Percentiles rank a stretch among this genome's conserved stretches.
Conservation (phyloP, 2,113 vertebrate species). For the Perca flavescens region DNA sequence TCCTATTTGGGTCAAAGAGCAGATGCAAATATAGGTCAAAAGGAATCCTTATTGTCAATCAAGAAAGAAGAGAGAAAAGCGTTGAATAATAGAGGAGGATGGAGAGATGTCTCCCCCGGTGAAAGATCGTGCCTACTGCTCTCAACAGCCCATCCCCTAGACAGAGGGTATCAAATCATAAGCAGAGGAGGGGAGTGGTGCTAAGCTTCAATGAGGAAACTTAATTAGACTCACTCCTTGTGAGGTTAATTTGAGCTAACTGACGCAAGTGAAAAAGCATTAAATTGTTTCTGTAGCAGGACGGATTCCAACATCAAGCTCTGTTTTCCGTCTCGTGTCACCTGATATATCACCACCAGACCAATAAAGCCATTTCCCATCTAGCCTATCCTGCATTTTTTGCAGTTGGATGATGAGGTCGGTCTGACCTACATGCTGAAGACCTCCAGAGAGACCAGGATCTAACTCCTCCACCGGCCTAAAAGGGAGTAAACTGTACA, state of each 20-base stretch:
- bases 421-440: slow-evolving; percentile 81
- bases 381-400: slow-evolving; percentile 35
- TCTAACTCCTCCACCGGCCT: slow-evolving; percentile 39
- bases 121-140: slow-evolving; percentile 54
- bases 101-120: slow-evolving; percentile 34
- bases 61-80: slow-evolving; percentile 55
- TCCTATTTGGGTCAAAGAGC: slow-evolving; percentile 82
- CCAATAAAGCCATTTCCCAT: slow-evolving; percentile 64
- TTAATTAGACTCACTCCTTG: slow-evolving; percentile 68
- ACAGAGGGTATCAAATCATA: slow-evolving; percentile 55
- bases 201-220: slow-evolving; percentile 60
- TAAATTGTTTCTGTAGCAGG: slow-evolving; percentile 78
- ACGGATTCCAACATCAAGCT: slow-evolving; percentile 32
- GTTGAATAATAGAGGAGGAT: slow-evolving; percentile 39
- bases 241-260: slow-evolving; percentile 64
- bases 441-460: slow-evolving; percentile 75
- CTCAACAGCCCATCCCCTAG: slow-evolving; percentile 52
- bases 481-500: slow-evolving; percentile 32
- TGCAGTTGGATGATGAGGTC: slow-evolving; percentile 72
- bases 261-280: slow-evolving; percentile 45
- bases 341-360: slow-evolving; percentile 21
- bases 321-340: slow-evolving; percentile 33
- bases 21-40: slow-evolving; percentile 85
- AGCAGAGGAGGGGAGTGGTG: slow-evolving; percentile 33
- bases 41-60: slow-evolving; percentile 81